phyloP scores from a whole-genome alignment of 2,888 invertebrate genomes.

The Drosophila flavopinicola region DNA sequence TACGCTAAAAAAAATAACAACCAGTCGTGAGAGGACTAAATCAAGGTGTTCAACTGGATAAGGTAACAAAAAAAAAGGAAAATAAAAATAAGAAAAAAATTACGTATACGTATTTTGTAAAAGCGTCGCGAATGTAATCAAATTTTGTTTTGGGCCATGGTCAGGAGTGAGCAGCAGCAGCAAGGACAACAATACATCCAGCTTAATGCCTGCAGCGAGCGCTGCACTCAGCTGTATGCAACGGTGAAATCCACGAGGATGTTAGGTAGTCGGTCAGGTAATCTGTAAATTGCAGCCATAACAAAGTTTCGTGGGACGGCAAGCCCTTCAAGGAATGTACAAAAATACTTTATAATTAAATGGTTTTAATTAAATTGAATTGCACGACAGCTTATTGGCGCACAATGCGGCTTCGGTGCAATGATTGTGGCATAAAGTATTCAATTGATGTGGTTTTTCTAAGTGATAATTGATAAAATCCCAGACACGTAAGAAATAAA shows the following conservation, averaged over 20 bases:
- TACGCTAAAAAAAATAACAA: slow-evolving; percentile 9
- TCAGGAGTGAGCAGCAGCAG: slow-evolving; percentile 15
- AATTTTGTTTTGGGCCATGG: slow-evolving; percentile 36
- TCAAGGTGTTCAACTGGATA: slow-evolving; percentile 54
- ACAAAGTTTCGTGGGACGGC: not conserved
- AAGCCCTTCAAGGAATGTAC: slow-evolving; percentile 11
- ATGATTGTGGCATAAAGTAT: not conserved
- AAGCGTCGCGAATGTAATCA: slow-evolving; percentile 46
- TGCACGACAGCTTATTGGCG: not conserved
- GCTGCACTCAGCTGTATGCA: not conserved
- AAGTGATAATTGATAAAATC: no score
- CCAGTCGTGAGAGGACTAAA: slow-evolving; percentile 23
- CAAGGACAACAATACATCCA: slow-evolving; percentile 1
- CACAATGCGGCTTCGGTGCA: not conserved
- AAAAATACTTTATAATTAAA: slow-evolving; percentile 10
- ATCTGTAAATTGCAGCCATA: slow-evolving; percentile 29
- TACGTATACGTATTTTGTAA: slow-evolving; percentile 17
- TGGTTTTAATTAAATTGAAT: slow-evolving; percentile 5
- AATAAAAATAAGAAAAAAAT: not conserved
- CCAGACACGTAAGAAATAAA: no score
- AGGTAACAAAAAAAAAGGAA: slow-evolving; percentile 15
- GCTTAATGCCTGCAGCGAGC: slow-evolving; percentile 10
- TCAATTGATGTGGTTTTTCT: no score
- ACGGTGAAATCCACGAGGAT: slow-evolving; percentile 2
- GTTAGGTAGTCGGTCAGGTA: slow-evolving; percentile 6